Conservation (phyloP, 2,888 invertebrate species). For the Muschampia plurimacula region DNA sequence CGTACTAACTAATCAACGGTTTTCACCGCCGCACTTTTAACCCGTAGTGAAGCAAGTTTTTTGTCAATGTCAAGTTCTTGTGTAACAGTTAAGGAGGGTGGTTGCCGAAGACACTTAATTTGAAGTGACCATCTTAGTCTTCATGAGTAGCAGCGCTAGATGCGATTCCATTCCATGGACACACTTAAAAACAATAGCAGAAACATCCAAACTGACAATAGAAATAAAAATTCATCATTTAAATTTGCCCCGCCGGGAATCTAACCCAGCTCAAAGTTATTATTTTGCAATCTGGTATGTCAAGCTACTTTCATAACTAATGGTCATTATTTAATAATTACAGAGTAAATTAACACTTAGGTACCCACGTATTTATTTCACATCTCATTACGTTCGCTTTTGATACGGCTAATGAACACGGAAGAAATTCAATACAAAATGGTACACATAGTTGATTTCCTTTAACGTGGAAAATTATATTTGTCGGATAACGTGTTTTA, state of each 20-base stretch:
- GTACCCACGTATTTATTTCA: constrained; percentile 14
- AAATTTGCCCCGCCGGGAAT: too few species aligned
- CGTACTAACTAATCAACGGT: constrained; percentile 47
- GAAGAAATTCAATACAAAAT: constrained; percentile 22
- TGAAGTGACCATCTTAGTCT: too few species aligned
- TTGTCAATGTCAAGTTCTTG: too few species aligned
- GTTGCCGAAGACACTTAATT: neutral
- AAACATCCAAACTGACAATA: too few species aligned
- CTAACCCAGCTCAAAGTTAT: too few species aligned
- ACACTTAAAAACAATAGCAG: too few species aligned
- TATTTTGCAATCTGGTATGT: neutral
- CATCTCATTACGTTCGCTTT: constrained; percentile 28
- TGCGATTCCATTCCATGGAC: too few species aligned
- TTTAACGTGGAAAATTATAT: constrained; percentile 35
- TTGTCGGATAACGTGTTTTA: constrained; percentile 24
- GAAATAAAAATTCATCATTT: too few species aligned
- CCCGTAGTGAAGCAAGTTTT: too few species aligned
- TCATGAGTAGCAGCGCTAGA: neutral
- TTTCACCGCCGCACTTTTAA: constrained; percentile 23
- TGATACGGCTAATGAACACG: constrained; percentile 30
- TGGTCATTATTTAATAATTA: constrained; percentile 1
- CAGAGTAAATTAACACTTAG: constrained; percentile 6
- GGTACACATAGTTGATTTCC: constrained; percentile 30
- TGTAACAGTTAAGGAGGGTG: constrained; percentile 38
- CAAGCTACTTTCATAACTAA: neutral